Evolutionary conservation across 2,797 vertebrate genomes (phyloP).

Genomic region (Petrocephalus schoutedeni): DNA sequence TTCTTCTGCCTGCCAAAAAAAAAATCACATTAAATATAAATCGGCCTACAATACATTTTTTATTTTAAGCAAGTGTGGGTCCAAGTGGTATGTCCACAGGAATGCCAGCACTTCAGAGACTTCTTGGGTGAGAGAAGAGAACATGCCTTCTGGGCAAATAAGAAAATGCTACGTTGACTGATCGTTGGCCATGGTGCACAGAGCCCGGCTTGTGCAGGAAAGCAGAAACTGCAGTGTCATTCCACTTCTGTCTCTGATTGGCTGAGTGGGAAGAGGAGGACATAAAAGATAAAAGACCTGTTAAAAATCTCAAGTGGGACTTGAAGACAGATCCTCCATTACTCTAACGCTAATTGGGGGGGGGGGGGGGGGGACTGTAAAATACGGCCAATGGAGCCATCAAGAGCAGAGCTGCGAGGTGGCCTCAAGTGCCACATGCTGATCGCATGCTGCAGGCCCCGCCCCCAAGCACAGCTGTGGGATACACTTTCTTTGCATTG

Average conservation of each 20-base stretch:
- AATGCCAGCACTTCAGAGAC: not conserved
- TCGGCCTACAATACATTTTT: not conserved
- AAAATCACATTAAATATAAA: constrained; percentile 15
- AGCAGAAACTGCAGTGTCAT: not conserved
- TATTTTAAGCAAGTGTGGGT: not conserved
- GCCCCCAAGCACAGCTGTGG: not conserved
- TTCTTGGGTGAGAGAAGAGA: not conserved
- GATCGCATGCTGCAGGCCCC: not conserved
- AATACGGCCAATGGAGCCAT: not conserved
- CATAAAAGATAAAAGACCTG: constrained; percentile 34
- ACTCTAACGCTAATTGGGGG: constrained; percentile 30
- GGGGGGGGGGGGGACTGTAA: constrained; percentile 12
- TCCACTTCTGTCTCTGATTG: not conserved
- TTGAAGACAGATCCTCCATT: constrained; percentile 17
- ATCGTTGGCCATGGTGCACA: not conserved
- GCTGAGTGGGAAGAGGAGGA: constrained; percentile 2
- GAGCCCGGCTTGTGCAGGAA: not conserved
- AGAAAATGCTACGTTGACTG: not conserved
- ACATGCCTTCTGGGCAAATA: not conserved
- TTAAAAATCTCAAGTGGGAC: constrained; percentile 38
- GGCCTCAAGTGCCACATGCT: not conserved
- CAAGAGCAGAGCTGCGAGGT: not conserved
- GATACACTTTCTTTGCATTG: not conserved
- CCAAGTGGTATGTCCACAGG: not conserved
- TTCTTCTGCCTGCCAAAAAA: not conserved